Percentiles rank a stretch among this genome's conserved stretches.
Conservation (phyloP, 2,888 invertebrate species). For the Melieria omissa region DNA sequence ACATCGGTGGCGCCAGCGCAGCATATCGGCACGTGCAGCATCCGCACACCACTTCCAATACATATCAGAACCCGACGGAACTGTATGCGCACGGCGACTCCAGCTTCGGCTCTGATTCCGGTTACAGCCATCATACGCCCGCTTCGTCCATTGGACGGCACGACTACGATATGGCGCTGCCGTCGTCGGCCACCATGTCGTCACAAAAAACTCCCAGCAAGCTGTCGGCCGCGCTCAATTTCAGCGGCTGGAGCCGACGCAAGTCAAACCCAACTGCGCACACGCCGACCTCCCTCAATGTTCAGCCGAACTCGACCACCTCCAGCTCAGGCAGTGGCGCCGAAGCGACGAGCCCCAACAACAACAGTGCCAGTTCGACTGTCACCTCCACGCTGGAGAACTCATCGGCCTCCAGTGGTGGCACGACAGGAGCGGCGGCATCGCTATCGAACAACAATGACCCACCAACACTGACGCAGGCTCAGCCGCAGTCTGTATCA, state of each 20-base stretch:
- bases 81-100: constrained; percentile 77
- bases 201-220: constrained; percentile 52
- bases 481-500: constrained; percentile 32
- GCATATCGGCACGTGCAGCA: neutral
- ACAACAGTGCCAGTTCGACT: constrained; percentile 57
- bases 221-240: constrained; percentile 58
- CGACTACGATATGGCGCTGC: constrained; percentile 55
- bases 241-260: constrained; percentile 58
- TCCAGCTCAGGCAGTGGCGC: constrained; percentile 38
- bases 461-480: constrained; percentile 24
- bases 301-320: constrained; percentile 36
- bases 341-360: constrained; percentile 59
- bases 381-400: constrained; percentile 55
- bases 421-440: constrained; percentile 44
- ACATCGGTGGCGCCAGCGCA: constrained; percentile 2
- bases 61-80: constrained; percentile 54
- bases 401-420: constrained; percentile 34
- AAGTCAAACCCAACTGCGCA: constrained; percentile 40
- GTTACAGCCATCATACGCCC: constrained; percentile 77
- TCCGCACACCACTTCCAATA: constrained; percentile 39
- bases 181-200: constrained; percentile 46
- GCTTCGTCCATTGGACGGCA: constrained; percentile 62
- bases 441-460: constrained; percentile 40
- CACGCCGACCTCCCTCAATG: constrained; percentile 37
- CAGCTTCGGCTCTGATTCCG: constrained; percentile 86